These are phyloP conservation scores for Aquatica leii DNA, from an alignment of 2,888 invertebrate genomes.

Conservation along the genomic window DNA sequence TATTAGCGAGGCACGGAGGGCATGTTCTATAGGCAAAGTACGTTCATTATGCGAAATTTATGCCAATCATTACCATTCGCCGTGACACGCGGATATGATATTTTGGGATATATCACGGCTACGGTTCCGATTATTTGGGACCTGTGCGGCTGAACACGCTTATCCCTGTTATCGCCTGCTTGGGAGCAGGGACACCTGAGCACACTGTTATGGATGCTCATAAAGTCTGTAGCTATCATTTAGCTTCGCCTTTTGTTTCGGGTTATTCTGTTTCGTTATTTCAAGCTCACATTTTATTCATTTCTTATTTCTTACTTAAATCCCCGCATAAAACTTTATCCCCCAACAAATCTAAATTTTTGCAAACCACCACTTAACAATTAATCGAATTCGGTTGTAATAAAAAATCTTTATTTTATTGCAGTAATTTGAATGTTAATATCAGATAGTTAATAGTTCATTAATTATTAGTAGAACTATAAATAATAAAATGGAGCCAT, in stretches of 20 bases:
- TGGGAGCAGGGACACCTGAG: slow-evolving; percentile 60
- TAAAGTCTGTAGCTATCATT: slow-evolving; percentile 46
- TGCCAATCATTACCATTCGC: slow-evolving; percentile 62
- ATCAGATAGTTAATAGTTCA: too few species aligned
- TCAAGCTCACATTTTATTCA: slow-evolving; percentile 31
- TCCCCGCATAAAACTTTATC: not conserved
- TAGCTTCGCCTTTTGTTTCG: slow-evolving; percentile 41
- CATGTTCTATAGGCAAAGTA: slow-evolving; percentile 49
- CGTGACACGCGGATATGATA: slow-evolving; percentile 61
- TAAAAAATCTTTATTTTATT: too few species aligned
- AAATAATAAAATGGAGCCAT: too few species aligned
- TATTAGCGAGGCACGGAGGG: slow-evolving; percentile 34
- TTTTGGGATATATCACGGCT: slow-evolving; percentile 43
- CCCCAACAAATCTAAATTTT: too few species aligned
- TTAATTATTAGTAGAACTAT: too few species aligned
- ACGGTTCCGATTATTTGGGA: slow-evolving; percentile 57
- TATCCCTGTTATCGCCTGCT: slow-evolving; percentile 62
- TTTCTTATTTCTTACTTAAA: slow-evolving; percentile 12
- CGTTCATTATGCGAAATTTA: slow-evolving; percentile 61
- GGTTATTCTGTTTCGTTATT: slow-evolving; percentile 40
- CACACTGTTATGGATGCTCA: slow-evolving; percentile 47
- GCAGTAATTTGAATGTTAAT: too few species aligned
- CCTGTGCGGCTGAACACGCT: slow-evolving; percentile 52
- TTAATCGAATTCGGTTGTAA: too few species aligned
- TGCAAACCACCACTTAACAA: too few species aligned